These are phyloP conservation scores for Drosophila pandora DNA, from an alignment of 1,140 invertebrate genomes.

Conservation along the genomic window DNA sequence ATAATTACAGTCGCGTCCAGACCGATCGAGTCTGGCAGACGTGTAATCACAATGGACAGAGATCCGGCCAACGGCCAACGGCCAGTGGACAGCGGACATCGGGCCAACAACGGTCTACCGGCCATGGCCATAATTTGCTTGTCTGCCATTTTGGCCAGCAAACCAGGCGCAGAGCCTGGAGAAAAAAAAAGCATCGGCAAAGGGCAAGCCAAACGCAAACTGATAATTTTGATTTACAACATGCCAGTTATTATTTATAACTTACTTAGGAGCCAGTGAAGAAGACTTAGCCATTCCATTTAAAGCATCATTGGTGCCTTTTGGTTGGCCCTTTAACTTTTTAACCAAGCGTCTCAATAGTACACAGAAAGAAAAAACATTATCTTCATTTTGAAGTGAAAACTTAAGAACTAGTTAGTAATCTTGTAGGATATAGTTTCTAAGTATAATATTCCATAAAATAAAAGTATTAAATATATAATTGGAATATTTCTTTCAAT, in stretches of 20 bases:
- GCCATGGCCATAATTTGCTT: conserved; percentile 66
- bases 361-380: conserved; percentile 2
- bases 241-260: conserved; percentile 83
- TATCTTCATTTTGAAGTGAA: accelerated
- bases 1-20: conserved; percentile 60
- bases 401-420: not conserved
- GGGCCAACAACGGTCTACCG: conserved; percentile 1
- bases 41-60: conserved; percentile 59
- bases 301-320: conserved; percentile 51
- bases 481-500: conserved; percentile 8
- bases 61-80: not conserved
- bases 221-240: conserved; percentile 83
- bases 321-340: conserved; percentile 6
- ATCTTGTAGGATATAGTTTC: too few relatives aligned
- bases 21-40: conserved; percentile 45
- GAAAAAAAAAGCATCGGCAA: conserved; percentile 39
- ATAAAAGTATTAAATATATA: not conserved
- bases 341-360: conserved; percentile 6
- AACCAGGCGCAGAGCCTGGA: conserved; percentile 16
- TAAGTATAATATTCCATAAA: too few relatives aligned
- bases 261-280: conserved; percentile 69
- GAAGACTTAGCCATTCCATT: conserved; percentile 62
- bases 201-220: conserved; percentile 60
- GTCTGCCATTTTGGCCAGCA: conserved; percentile 61
- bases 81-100: not conserved